Percentiles rank a stretch among this genome's conserved stretches.
Evolutionary conservation across 2,113 vertebrate genomes (phyloP).

Genomic region (Nesoenas mayeri): DNA sequence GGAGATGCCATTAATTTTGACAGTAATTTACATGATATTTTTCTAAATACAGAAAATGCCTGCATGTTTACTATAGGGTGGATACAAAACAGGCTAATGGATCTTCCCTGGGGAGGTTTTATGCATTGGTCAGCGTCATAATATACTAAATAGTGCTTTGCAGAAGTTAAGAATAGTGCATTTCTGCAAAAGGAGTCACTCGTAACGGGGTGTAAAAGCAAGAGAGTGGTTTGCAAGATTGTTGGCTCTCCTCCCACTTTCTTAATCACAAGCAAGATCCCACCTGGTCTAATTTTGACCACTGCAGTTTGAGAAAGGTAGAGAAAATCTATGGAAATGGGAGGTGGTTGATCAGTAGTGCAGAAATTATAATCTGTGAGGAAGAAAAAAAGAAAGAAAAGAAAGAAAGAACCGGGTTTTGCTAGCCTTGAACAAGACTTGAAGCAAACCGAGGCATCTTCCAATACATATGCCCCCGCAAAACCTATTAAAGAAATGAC

Average conservation of each 20-base stretch:
- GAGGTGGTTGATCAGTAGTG: not conserved
- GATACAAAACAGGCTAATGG: not conserved
- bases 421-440: not conserved
- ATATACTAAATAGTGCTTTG: not conserved
- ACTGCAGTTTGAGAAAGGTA: not conserved
- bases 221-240: not conserved
- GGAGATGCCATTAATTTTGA: not conserved
- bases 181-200: not conserved
- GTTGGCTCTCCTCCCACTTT: not conserved
- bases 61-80: not conserved
- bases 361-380: not conserved
- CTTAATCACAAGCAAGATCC: not conserved
- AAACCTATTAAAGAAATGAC: not conserved
- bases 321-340: not conserved
- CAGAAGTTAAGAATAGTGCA: not conserved
- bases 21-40: not conserved
- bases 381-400: too few relatives aligned
- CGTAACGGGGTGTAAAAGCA: not conserved
- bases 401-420: not conserved
- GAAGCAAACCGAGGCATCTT: not conserved
- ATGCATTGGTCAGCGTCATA: not conserved
- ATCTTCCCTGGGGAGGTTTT: not conserved
- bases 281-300: not conserved
- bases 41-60: not conserved
- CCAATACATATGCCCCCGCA: fast-evolving